A percentile compares a stretch with the other conserved stretches of the same genome.
Evolutionary conservation across 2,113 vertebrate genomes (phyloP).

Genomic region (Pandion haliaetus): DNA sequence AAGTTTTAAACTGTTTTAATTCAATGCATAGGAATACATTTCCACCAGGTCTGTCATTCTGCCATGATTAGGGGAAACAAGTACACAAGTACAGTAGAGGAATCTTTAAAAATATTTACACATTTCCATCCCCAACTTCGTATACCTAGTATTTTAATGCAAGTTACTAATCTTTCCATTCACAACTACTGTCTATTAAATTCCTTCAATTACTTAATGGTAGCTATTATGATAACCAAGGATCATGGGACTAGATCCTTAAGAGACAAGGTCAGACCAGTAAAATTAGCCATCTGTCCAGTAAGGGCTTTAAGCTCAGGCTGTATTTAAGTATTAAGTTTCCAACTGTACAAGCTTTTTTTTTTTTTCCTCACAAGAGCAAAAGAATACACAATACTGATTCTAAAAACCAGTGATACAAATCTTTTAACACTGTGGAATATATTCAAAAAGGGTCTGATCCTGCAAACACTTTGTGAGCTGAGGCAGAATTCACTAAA

Average conservation of each 20-base stretch:
- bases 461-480: neutral
- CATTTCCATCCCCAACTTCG: neutral
- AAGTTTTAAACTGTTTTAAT: neutral
- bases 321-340: slow-evolving; percentile 73
- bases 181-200: slow-evolving; percentile 33
- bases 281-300: slow-evolving; percentile 81
- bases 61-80: neutral
- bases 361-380: slow-evolving; percentile 1
- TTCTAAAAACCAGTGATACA: neutral
- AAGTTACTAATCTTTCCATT: slow-evolving; percentile 32
- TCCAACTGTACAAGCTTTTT: slow-evolving; percentile 48
- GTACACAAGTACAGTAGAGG: neutral
- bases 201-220: slow-evolving; percentile 62
- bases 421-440: neutral
- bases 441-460: neutral
- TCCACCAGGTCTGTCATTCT: neutral
- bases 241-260: slow-evolving; percentile 67
- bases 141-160: neutral
- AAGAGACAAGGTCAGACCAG: slow-evolving; percentile 67
- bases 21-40: neutral
- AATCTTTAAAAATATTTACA: neutral
- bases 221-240: slow-evolving; percentile 63
- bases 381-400: neutral
- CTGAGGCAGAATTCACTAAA: neutral
- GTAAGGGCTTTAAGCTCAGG: slow-evolving; percentile 68